phyloP scores from a whole-genome alignment of 2,113 vertebrate species.

The Fukomys damarensis region DNA sequence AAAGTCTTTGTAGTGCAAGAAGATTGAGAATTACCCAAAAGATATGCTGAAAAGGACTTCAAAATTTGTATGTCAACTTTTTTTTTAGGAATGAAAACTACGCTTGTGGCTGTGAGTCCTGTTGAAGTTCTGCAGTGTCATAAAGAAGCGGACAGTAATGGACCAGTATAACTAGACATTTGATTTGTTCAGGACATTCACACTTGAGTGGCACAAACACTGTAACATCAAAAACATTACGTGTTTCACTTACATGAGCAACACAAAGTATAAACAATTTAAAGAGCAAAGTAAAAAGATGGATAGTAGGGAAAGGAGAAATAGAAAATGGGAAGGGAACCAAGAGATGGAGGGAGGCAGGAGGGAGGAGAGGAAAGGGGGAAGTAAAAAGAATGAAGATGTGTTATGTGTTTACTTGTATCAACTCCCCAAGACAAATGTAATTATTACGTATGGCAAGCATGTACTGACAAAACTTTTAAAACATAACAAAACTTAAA shows the following conservation, averaged over 20 bases:
- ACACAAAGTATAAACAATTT: background rate
- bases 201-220: background rate
- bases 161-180: background rate
- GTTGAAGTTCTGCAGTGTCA: background rate
- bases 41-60: background rate
- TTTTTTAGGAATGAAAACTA: background rate
- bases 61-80: background rate
- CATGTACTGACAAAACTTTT: background rate
- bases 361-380: background rate
- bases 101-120: background rate
- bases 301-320: background rate
- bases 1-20: background rate
- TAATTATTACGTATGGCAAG: background rate
- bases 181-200: background rate
- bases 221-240: background rate
- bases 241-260: background rate
- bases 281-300: background rate
- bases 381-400: background rate
- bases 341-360: background rate
- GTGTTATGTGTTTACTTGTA: background rate
- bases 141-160: background rate
- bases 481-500: background rate
- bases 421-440: background rate
- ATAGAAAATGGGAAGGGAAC: background rate
- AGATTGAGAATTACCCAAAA: background rate